Conservation (phyloP, 2,888 invertebrate species). For the Archips crataeganus region DNA sequence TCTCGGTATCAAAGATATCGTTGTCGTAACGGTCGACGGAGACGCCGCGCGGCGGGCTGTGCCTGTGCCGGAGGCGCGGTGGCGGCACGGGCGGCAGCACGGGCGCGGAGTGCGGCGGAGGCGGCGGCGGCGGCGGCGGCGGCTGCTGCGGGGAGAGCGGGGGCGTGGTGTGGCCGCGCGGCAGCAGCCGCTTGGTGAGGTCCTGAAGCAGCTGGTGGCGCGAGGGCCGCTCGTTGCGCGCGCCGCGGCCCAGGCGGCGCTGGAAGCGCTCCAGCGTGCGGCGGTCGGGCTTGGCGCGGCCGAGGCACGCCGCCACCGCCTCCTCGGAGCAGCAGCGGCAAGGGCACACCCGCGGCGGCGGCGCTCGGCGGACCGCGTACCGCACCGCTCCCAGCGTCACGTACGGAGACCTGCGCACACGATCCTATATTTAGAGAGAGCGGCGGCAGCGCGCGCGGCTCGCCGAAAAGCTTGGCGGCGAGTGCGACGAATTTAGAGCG, state of each 20-base stretch:
- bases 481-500: slow-evolving; percentile 82
- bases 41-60: slow-evolving; percentile 80
- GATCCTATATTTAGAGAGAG: slow-evolving; percentile 63
- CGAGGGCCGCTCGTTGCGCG: slow-evolving; percentile 81
- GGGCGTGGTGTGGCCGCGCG: slow-evolving; percentile 70
- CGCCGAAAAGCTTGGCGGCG: slow-evolving; percentile 76
- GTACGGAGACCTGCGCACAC: slow-evolving; percentile 83
- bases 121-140: slow-evolving; percentile 73
- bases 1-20: slow-evolving; percentile 71
- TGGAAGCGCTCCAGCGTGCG: slow-evolving; percentile 94
- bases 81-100: slow-evolving; percentile 85
- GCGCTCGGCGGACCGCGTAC: slow-evolving; percentile 89
- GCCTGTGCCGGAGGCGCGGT: slow-evolving; percentile 81
- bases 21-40: slow-evolving; percentile 79
- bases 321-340: slow-evolving; percentile 86
- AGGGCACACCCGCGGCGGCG: slow-evolving; percentile 86
- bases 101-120: slow-evolving; percentile 81
- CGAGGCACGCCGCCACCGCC: slow-evolving; percentile 83
- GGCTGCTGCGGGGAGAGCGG: slow-evolving; percentile 61
- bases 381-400: slow-evolving; percentile 90
- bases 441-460: slow-evolving; percentile 65
- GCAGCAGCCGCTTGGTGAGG: slow-evolving; percentile 92
- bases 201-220: slow-evolving; percentile 91
- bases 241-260: slow-evolving; percentile 89
- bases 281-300: slow-evolving; percentile 82